Evolutionary conservation across 1,140 invertebrate genomes (phyloP), one percentile per base, ranked within the genome.

Genomic region (Littorina saxatilis): DNA sequence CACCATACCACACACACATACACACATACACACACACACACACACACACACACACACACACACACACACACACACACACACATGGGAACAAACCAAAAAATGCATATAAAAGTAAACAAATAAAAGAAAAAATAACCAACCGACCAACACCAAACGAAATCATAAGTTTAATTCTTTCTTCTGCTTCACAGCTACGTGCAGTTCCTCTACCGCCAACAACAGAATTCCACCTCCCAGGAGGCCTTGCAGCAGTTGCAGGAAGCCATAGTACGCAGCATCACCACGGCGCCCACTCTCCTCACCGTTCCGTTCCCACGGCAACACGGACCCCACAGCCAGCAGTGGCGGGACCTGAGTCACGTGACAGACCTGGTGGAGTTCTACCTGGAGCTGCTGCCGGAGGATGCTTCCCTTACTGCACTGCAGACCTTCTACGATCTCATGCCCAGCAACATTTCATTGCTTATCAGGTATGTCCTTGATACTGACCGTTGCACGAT

Each of bases 401-500:
- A 58, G 1, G 82, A 80, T 13, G 23, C 79, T 0, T 32, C 63
- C 23, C 13, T 83, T 20, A 35, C 82, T 2, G 82, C 83, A 15
- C 83, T 87, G 75, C 83, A 83, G 72, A 83, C 80, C 35, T 85
- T 88, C 68, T 68, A 85, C 1, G 74, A 84, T 15, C 80, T 86
- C 20, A 87, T 90, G 87, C 89, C 89, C 5, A 66, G 35, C 47
- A 89, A 90, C 79, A 61, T 87, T 23, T 70, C 85, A 1, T 79
- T 90, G 1, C 55, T 88, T 3, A 52, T 86, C 29, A 85, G 86
- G 89, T 90, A 20, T 2, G 66, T 2, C 29, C 17, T 47, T n/a
- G n/a, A n/a, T n/a, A n/a, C n/a, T n/a, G n/a, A n/a, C n/a, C n/a
- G n/a, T n/a, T n/a, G n/a, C n/a, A n/a, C n/a, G n/a, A n/a, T n/a